Evolutionary conservation across 2,888 invertebrate genomes (phyloP).

Genomic region (Microctonus brassicae): DNA sequence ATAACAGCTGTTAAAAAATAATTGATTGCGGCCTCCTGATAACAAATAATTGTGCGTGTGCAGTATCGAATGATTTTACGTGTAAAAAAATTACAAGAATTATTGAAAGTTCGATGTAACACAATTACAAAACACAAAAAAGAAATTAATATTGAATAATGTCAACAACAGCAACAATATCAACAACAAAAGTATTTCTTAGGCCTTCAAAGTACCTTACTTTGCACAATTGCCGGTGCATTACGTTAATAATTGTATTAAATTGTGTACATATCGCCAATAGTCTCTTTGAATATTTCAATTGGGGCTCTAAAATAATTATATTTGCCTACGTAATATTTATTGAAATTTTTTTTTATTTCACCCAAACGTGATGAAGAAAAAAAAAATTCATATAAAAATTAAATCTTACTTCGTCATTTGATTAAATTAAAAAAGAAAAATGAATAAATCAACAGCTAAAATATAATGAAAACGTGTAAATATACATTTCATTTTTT

Average conservation of each 20-base stretch:
- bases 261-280: slow-evolving; percentile 43
- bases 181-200: slow-evolving; percentile 23
- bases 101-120: not conserved
- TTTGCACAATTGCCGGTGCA: slow-evolving; percentile 29
- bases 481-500: not conserved
- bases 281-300: slow-evolving; percentile 34
- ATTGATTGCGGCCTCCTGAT: slow-evolving; percentile 6
- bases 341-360: slow-evolving; percentile 30
- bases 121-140: too few species aligned
- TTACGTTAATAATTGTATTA: slow-evolving; percentile 38
- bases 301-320: slow-evolving; percentile 29
- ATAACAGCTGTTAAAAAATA: not conserved
- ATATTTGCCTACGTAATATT: slow-evolving; percentile 23
- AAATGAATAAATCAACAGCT: too few species aligned
- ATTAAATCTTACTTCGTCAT: not conserved
- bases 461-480: not conserved
- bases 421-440: too few species aligned
- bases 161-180: too few species aligned
- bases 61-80: not conserved
- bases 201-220: slow-evolving; percentile 34
- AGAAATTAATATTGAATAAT: not conserved
- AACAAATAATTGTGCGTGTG: not conserved
- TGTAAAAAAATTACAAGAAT: not conserved
- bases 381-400: not conserved
- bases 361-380: not conserved